Evolutionary conservation across 2,888 invertebrate species (phyloP).

Genomic region (Orthonychiurus folsomi): DNA sequence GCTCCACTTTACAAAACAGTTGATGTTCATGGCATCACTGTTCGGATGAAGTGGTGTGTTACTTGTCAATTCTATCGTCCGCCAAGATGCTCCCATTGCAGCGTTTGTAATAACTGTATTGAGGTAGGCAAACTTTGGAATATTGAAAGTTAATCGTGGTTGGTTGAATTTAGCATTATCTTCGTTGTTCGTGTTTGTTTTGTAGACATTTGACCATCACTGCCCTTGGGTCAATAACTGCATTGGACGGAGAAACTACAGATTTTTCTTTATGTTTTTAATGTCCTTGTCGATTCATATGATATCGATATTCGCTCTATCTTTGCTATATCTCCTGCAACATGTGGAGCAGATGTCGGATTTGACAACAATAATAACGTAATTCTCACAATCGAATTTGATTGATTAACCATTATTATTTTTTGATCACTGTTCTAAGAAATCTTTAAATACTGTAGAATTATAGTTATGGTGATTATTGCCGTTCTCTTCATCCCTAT

Average conservation of each 20-base stretch:
- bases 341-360: constrained; percentile 70
- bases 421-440: background rate
- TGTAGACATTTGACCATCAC: constrained; percentile 97
- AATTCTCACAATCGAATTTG: constrained; percentile 18
- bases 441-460: constrained; percentile 50
- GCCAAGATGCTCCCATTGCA: constrained; percentile 97
- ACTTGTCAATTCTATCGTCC: constrained; percentile 99
- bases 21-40: constrained; percentile 95
- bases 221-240: constrained; percentile 98
- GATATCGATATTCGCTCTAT: constrained; percentile 91
- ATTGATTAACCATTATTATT: background rate
- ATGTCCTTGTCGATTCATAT: constrained; percentile 93
- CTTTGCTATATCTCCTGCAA: constrained; percentile 82
- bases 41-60: constrained; percentile 99
- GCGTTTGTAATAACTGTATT: constrained; percentile 97
- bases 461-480: constrained; percentile 85
- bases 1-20: constrained; percentile 94
- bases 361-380: constrained; percentile 61
- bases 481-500: constrained; percentile 89
- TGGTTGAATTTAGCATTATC: background rate
- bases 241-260: constrained; percentile 92
- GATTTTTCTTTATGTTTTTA: constrained; percentile 98
- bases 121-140: constrained; percentile 56
- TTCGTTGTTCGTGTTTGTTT: constrained; percentile 10
- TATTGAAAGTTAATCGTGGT: constrained; percentile 6